Evolutionary conservation across 2,113 vertebrate species (phyloP).

Genomic region (Pyrgilauda ruficollis): DNA sequence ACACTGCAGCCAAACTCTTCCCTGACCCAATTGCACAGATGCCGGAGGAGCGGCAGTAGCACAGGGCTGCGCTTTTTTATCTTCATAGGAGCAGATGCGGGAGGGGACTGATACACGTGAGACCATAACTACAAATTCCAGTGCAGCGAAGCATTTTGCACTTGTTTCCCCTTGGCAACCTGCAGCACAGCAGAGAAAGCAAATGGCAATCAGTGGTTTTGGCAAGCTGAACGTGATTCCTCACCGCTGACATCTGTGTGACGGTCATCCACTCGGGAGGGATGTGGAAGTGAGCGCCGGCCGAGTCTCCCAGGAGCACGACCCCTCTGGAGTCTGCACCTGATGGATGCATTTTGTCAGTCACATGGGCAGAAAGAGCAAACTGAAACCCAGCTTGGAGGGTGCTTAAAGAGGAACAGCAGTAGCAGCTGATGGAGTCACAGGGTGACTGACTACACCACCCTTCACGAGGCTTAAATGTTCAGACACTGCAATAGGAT

Average conservation of each 20-base stretch:
- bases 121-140: neutral
- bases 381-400: neutral
- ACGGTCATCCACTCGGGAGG: constrained; percentile 75
- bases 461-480: neutral
- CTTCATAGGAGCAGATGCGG: neutral
- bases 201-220: neutral
- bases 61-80: neutral
- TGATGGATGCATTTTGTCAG: constrained; percentile 30
- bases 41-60: fast-evolving
- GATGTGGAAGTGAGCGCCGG: constrained; percentile 77
- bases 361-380: neutral
- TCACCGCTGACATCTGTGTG: constrained; percentile 73
- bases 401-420: neutral
- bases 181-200: neutral
- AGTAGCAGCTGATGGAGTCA: neutral
- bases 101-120: neutral
- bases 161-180: neutral
- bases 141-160: neutral
- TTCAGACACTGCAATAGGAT: neutral
- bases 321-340: constrained; percentile 72
- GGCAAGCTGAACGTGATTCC: neutral
- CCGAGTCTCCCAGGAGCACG: constrained; percentile 77
- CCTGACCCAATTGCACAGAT: constrained; percentile 27
- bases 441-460: neutral
- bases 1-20: neutral